These are phyloP conservation scores for Podarcis lilfordi DNA, from an alignment of 2,797 vertebrate genomes.

Conservation along the genomic window DNA sequence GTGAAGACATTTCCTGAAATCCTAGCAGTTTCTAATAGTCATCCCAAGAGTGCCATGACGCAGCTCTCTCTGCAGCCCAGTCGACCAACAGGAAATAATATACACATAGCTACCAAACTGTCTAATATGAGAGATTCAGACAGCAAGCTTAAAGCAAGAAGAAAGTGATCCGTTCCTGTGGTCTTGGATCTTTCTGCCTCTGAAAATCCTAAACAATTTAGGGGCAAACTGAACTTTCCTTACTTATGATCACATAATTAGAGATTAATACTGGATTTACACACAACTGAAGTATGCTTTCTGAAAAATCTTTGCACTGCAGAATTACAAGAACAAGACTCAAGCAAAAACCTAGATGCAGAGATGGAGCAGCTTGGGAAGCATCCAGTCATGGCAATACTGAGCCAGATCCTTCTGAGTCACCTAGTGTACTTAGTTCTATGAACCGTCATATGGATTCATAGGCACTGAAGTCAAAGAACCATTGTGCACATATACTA, in stretches of 20 bases:
- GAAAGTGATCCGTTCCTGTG: background rate
- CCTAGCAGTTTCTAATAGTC: constrained; percentile 40
- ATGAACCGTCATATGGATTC: background rate
- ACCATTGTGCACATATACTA: background rate
- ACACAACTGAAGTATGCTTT: background rate
- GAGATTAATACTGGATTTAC: background rate
- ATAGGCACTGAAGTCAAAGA: background rate
- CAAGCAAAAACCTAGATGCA: background rate
- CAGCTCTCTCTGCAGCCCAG: background rate
- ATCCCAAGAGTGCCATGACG: constrained; percentile 38
- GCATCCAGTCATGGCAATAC: background rate
- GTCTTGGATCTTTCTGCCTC: background rate
- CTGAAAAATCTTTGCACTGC: background rate
- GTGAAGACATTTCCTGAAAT: constrained; percentile 54
- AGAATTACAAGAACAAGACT: background rate
- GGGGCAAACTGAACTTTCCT: background rate
- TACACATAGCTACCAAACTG: background rate
- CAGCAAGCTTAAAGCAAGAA: background rate
- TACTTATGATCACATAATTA: background rate
- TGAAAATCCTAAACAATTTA: background rate
- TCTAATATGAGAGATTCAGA: no score
- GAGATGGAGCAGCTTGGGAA: background rate
- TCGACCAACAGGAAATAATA: background rate
- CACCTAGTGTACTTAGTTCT: background rate
- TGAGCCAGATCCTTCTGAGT: background rate